Base-by-base conservation (phyloP, 2,888 invertebrate genomes). In the Sphecodes monilicornis region DNA sequence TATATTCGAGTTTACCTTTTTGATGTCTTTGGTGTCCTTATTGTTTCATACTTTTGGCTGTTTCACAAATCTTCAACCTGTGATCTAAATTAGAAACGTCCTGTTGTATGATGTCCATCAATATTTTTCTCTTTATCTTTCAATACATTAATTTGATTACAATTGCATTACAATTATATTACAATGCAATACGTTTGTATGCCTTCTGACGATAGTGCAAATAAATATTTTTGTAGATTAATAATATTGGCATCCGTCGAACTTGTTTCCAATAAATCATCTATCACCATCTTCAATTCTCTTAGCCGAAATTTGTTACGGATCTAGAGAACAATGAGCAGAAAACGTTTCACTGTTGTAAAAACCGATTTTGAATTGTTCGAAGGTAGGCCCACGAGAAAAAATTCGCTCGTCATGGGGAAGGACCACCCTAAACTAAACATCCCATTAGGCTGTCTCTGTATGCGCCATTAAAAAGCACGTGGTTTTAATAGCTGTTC, bases 381-480 rank as follows among this genome's bases (percentile, higher is more conserved):
- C 4, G 29, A 18, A 39, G 18, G 29, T 41, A 1, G 6, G 68
- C 41, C 78, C 4, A 26, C 16, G 36, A 76, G 84, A 71, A 86
- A 71, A 73, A 80, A n/a, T 60, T 36, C n/a, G 69, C 80, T 46
- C 64, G 68, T 74, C 57, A 66, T 50, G 69, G 32, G 50, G 36
- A 46, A 26, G 74, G 32, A 39, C 54, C 74, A 26, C 26, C 79
- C 72, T 70, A 64, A 54, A 76, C 80, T 78, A 84, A 83, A 60
- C 75, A 73, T n/a, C 69, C 77, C 86, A 81, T 87, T 84, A 82
- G 69, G 36, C 54, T 57, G 68, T 36, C 57, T 43, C 32, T 74
- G 82, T 68, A 81, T 76, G 87, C 82, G 32, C 80, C 81, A 89
- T 89, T 89, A 89, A 83, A 70, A 77, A 78, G 82, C 89, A 88